Evolutionary conservation across 2,888 invertebrate species (phyloP).

Genomic region (Tachina fera): DNA sequence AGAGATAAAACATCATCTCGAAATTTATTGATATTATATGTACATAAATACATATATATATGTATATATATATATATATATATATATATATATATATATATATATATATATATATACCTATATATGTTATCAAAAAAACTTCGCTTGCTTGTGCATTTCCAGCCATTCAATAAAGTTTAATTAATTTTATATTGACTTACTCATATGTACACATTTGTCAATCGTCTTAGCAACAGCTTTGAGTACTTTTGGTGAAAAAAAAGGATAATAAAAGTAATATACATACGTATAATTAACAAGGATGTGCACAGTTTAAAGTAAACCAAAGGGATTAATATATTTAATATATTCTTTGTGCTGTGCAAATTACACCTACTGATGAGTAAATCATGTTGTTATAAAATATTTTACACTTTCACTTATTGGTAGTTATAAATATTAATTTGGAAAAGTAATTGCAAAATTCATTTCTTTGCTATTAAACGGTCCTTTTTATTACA

Average conservation of each 20-base stretch:
- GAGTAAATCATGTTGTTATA: no score
- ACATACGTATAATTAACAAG: background rate
- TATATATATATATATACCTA: background rate
- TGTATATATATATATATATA: no score
- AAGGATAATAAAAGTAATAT: background rate
- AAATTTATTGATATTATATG: conserved; percentile 34
- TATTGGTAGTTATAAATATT: no score
- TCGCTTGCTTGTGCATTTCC: conserved; percentile 9
- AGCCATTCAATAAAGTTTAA: conserved; percentile 26
- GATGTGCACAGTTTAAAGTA: background rate
- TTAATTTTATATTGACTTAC: conserved; percentile 21
- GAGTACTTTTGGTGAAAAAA: background rate
- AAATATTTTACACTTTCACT: no score
- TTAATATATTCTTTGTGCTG: background rate
- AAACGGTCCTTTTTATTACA: background rate
- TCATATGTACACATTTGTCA: background rate
- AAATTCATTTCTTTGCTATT: no score
- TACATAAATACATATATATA: no score
- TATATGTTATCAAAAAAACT: conserved; percentile 13
- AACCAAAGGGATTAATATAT: background rate
- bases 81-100: no score
- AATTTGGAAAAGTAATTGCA: no score
- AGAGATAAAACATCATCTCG: conserved; percentile 45
- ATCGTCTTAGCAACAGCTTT: background rate
- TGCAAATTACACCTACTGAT: background rate